Evolutionary conservation across 2,888 invertebrate genomes (phyloP).

Genomic region (Apocheima hispidaria): DNA sequence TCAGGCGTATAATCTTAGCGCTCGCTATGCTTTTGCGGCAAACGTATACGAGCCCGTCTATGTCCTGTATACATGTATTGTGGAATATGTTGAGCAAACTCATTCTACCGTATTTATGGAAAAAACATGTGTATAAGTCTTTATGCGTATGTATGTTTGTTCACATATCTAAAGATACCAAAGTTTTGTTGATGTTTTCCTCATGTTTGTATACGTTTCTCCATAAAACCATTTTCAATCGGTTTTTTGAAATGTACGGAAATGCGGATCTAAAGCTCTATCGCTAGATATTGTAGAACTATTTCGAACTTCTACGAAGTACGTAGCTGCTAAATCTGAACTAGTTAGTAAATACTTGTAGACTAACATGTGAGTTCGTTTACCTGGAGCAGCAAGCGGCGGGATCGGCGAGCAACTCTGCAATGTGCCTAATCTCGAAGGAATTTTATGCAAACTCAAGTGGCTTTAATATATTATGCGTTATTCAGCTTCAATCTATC

Average conservation of each 20-base stretch:
- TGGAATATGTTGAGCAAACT: conserved; percentile 36
- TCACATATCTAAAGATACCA: conserved; percentile 31
- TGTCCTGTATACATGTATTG: conserved; percentile 37
- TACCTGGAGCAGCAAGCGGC: conserved; percentile 4
- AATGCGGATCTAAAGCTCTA: neutral
- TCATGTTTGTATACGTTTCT: conserved; percentile 19
- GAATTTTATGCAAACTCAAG: conserved; percentile 50
- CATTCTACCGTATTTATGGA: conserved; percentile 30
- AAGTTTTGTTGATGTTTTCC: conserved; percentile 28
- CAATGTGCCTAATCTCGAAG: conserved; percentile 21
- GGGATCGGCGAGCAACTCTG: conserved; percentile 25
- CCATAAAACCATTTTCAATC: neutral
- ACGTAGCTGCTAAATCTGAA: conserved; percentile 9
- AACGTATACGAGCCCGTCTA: conserved; percentile 61
- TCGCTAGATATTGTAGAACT: neutral
- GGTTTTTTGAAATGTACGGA: conserved; percentile 5
- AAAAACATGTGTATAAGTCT: conserved; percentile 20
- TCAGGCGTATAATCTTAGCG: conserved; percentile 83
- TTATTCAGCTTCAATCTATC: conserved; percentile 70
- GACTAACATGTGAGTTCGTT: conserved; percentile 12
- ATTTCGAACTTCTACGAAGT: neutral
- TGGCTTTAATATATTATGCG: conserved; percentile 57
- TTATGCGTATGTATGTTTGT: conserved; percentile 19
- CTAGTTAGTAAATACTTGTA: conserved; percentile 22
- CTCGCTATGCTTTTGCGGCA: conserved; percentile 75